Evolutionary conservation across 1,140 invertebrate species (phyloP).

Genomic region (Dolichoris vasculosae): DNA sequence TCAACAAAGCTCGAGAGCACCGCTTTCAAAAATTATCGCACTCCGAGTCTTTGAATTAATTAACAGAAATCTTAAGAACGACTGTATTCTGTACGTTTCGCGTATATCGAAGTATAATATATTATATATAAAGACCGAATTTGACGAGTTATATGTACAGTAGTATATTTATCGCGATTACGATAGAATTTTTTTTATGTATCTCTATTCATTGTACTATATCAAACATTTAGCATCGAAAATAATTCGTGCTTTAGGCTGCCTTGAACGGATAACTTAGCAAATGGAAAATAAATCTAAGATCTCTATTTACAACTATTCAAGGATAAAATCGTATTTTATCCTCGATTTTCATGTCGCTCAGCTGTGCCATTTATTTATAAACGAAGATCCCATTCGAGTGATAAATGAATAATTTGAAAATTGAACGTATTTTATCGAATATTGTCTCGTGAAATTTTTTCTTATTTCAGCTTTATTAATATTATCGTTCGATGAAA

Average conservation of each 20-base stretch:
- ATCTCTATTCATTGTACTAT: not conserved
- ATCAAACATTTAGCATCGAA: not conserved
- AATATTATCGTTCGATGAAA: no score
- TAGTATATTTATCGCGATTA: not conserved
- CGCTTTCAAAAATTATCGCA: not conserved
- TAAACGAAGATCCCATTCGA: not conserved
- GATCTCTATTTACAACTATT: not conserved
- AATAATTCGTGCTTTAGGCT: not conserved
- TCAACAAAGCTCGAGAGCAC: not conserved
- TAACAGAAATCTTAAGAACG: not conserved
- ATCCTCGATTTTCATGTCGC: not conserved
- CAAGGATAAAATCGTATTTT: not conserved
- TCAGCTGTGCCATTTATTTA: not conserved
- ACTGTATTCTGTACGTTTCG: not conserved
- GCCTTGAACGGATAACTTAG: not conserved
- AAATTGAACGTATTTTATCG: not conserved
- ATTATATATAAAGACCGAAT: not conserved
- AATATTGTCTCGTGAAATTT: not conserved
- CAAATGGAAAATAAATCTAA: constrained; percentile 10
- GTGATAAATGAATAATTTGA: not conserved
- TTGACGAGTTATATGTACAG: not conserved
- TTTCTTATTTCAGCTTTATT: no score
- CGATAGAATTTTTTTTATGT: not conserved
- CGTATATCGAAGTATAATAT: not conserved
- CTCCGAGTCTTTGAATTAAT: no score